These are phyloP conservation scores for Acrocephalus kingi DNA, from an alignment of 2,113 vertebrate genomes.

Conservation along the genomic window DNA sequence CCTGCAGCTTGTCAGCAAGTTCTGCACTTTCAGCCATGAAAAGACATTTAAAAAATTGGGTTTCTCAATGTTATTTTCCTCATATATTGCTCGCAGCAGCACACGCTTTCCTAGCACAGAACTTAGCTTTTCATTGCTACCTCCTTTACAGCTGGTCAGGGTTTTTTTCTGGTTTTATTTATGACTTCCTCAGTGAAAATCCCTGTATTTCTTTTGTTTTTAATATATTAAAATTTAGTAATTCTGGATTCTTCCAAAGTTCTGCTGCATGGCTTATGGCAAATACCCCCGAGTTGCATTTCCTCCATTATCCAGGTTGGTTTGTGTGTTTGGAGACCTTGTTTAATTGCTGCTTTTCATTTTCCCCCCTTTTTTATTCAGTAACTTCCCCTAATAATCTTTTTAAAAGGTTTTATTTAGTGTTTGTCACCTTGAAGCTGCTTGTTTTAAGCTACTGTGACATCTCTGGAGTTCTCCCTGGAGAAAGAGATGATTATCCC, in stretches of 20 bases:
- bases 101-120: background rate
- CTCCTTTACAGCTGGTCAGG: background rate
- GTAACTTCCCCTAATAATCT: background rate
- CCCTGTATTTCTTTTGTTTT: constrained; percentile 32
- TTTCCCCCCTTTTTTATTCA: background rate
- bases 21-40: background rate
- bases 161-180: constrained; percentile 23
- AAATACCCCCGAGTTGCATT: background rate
- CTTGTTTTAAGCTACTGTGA: background rate
- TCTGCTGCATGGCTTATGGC: constrained; percentile 33
- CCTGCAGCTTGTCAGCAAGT: background rate
- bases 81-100: background rate
- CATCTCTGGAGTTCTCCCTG: background rate
- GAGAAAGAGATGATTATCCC: background rate
- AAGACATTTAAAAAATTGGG: background rate
- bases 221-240: constrained; percentile 51
- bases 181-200: constrained; percentile 20
- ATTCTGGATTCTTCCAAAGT: background rate
- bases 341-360: background rate
- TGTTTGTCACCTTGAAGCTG: background rate
- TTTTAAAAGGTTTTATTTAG: background rate
- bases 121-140: constrained; percentile 8
- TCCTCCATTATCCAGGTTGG: background rate
- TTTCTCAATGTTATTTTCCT: background rate
- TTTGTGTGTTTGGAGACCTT: background rate